phyloP scores from a whole-genome alignment of 2,888 invertebrate genomes.

The Ormyrus rosae region DNA sequence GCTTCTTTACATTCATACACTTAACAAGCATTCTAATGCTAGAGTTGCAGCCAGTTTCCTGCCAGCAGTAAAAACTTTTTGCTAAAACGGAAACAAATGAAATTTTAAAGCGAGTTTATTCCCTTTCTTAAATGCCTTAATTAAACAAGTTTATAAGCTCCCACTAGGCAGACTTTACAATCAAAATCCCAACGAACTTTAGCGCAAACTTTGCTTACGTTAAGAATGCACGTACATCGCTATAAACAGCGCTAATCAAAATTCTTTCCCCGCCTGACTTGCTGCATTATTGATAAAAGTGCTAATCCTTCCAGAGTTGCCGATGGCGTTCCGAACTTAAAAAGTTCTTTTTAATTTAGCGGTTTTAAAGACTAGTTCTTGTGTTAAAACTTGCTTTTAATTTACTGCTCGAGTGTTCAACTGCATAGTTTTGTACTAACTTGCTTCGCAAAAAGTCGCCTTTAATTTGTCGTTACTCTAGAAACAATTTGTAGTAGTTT shows the following conservation, averaged over 20 bases:
- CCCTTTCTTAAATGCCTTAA: conserved; percentile 30
- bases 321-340: not conserved
- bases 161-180: conserved; percentile 25
- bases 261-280: not conserved
- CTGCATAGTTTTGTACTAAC: too few species aligned
- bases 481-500: too few species aligned
- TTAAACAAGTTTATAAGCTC: conserved; percentile 31
- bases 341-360: too few species aligned
- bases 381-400: too few species aligned
- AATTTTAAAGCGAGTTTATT: conserved; percentile 28
- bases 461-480: too few species aligned
- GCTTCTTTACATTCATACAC: too few species aligned
- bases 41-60: too few species aligned
- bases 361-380: too few species aligned
- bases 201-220: not conserved
- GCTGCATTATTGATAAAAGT: conserved; percentile 4
- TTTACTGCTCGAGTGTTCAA: too few species aligned
- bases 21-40: too few species aligned
- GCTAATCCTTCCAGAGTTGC: not conserved
- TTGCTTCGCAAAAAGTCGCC: too few species aligned
- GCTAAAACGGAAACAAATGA: not conserved
- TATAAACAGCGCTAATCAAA: conserved; percentile 14
- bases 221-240: conserved; percentile 6
- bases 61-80: not conserved
- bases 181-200: conserved; percentile 25